Conservation (phyloP, 1,140 invertebrate species). For the Leptonema lineaticorne region DNA sequence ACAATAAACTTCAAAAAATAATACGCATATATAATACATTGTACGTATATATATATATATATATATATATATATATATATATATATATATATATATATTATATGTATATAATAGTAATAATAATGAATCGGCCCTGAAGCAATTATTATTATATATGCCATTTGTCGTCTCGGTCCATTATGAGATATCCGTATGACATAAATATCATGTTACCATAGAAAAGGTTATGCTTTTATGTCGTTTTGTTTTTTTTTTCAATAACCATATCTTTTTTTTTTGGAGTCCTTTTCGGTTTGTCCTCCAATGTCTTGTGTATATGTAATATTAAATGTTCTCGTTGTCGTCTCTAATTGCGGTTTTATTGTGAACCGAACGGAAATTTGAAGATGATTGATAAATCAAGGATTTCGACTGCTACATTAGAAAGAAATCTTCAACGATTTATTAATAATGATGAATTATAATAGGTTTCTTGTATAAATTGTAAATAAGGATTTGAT, state of each 20-base stretch:
- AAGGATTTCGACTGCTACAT: no score
- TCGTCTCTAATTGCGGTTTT: conserved; percentile 5
- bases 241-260: not conserved
- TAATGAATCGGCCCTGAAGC: conserved; percentile 29
- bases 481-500: no score
- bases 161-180: conserved; percentile 38
- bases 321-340: no score
- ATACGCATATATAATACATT: no score
- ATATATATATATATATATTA: no score
- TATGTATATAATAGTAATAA: conserved; percentile 21
- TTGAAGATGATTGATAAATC: no score
- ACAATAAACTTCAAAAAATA: no score
- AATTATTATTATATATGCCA: conserved; percentile 38
- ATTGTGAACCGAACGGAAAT: not conserved
- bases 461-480: no score
- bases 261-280: not conserved
- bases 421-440: no score
- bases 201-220: conserved; percentile 34
- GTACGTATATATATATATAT: no score
- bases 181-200: conserved; percentile 39
- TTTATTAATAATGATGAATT: no score
- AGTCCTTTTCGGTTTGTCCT: not conserved
- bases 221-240: not conserved
- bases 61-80: not conserved
- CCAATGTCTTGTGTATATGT: not conserved